Evolutionary conservation across 1,140 invertebrate genomes (phyloP).

Genomic region (Drosophila kanapiae): DNA sequence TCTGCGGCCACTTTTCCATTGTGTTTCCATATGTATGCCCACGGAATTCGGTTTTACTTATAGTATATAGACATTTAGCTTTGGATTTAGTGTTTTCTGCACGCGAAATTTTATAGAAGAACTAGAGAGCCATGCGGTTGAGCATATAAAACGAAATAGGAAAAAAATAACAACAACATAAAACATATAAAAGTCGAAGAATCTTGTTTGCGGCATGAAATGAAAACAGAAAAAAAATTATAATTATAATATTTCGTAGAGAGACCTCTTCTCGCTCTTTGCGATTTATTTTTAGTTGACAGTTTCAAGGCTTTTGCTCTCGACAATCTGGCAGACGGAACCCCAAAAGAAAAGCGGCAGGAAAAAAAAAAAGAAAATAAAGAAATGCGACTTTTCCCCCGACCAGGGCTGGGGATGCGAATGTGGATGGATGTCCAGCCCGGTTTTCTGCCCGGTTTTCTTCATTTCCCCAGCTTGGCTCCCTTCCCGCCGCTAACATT

Average conservation of each 20-base stretch:
- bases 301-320: conserved; percentile 76
- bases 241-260: conserved; percentile 66
- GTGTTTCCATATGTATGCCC: conserved; percentile 46
- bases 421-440: conserved; percentile 29
- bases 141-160: conserved; percentile 64
- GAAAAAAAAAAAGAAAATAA: conserved; percentile 38
- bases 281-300: conserved; percentile 83
- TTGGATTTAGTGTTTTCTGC: conserved; percentile 43
- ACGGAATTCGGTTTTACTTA: conserved; percentile 26
- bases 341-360: conserved; percentile 46
- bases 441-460: conserved; percentile 7
- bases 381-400: conserved; percentile 61
- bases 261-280: conserved; percentile 47
- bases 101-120: conserved; percentile 34
- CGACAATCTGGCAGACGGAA: conserved; percentile 38
- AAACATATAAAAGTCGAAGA: conserved; percentile 45
- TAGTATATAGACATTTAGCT: conserved; percentile 24
- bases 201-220: conserved; percentile 48
- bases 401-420: conserved; percentile 17
- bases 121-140: conserved; percentile 23
- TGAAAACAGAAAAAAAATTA: conserved; percentile 58
- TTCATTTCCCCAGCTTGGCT: neutral
- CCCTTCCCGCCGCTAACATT: conserved; percentile 33
- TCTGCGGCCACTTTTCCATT: conserved; percentile 51
- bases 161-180: conserved; percentile 40